A percentile compares a stretch with the other conserved stretches of the same genome.
Evolutionary conservation across 2,797 vertebrate genomes (phyloP).

Genomic region (Hypotaenidia philippensis): DNA sequence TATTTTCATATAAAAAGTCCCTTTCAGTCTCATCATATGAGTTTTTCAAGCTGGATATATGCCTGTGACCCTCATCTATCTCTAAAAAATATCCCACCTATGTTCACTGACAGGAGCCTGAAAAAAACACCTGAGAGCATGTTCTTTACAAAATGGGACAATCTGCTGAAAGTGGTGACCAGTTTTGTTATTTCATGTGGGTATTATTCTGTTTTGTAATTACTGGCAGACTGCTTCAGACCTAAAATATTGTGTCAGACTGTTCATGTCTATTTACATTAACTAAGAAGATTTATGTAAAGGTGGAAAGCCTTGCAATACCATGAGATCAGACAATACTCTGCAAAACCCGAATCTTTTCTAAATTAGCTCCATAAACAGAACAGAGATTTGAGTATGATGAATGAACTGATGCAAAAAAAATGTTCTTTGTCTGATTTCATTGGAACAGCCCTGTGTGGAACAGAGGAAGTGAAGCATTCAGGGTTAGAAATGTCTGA

Average conservation of each 20-base stretch:
- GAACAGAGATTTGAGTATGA: not conserved
- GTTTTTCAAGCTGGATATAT: not conserved
- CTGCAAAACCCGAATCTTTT: not conserved
- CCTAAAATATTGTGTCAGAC: not conserved
- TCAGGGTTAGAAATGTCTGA: not conserved
- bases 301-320: not conserved
- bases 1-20: not conserved
- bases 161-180: not conserved
- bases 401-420: not conserved
- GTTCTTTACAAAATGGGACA: not conserved
- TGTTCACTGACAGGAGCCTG: not conserved
- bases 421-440: not conserved
- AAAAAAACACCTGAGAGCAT: not conserved
- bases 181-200: not conserved
- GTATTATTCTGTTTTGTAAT: not conserved
- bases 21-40: not conserved
- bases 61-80: not conserved
- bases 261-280: not conserved
- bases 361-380: not conserved
- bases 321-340: not conserved
- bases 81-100: not conserved
- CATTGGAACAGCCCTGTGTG: not conserved
- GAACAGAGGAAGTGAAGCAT: not conserved
- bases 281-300: not conserved
- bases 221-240: not conserved